phyloP scores from a whole-genome alignment of 2,113 vertebrate genomes.

The Serranochromis macrocephalus region DNA sequence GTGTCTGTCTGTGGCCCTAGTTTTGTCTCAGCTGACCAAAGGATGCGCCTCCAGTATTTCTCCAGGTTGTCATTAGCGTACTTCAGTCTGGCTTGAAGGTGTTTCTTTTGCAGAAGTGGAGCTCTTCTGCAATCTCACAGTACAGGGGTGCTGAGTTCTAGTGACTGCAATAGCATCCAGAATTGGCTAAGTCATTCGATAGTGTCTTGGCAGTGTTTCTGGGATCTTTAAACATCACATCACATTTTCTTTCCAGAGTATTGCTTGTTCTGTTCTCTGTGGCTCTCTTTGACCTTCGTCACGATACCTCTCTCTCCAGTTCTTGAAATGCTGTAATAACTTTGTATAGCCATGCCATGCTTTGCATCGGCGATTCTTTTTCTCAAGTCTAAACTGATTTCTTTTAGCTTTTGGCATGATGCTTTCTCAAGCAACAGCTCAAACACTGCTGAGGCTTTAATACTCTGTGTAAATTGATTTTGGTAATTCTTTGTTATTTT shows the following conservation, averaged over 20 bases:
- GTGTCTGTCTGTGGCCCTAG: neutral
- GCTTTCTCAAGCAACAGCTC: neutral
- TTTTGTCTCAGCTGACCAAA: neutral
- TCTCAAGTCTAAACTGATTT: neutral
- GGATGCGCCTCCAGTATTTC: neutral
- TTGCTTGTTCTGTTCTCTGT: neutral
- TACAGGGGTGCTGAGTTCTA: fast-evolving
- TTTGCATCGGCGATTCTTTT: neutral
- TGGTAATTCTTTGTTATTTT: neutral
- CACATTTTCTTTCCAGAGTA: neutral
- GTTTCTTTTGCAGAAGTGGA: neutral
- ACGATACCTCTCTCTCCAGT: neutral
- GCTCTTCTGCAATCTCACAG: neutral
- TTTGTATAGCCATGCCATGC: fast-evolving
- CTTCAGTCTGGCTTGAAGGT: neutral
- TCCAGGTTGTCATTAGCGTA: neutral
- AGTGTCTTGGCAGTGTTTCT: neutral
- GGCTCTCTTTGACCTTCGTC: neutral
- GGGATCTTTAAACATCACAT: neutral
- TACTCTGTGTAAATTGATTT: neutral
- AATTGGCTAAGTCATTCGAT: neutral
- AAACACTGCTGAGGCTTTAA: neutral
- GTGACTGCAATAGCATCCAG: neutral
- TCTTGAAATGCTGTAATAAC: neutral
- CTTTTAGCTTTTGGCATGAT: neutral